Percentiles rank a stretch among this genome's conserved stretches.
These are phyloP conservation scores for Nettapus auritus DNA, from an alignment of 2,113 vertebrate genomes.

Conservation along the genomic window DNA sequence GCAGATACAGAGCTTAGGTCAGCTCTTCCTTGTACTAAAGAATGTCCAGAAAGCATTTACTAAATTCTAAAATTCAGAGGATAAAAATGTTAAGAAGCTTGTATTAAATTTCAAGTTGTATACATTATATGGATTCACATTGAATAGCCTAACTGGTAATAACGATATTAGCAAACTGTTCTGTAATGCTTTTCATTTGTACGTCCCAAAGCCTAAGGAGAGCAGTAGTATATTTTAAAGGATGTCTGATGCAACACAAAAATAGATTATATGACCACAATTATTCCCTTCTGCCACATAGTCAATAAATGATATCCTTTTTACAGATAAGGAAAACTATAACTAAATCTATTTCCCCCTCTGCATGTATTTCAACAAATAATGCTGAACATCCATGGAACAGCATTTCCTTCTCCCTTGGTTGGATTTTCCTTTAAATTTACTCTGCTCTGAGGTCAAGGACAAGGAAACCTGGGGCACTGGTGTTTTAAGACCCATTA, in stretches of 20 bases:
- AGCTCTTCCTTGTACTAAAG: background rate
- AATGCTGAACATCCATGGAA: background rate
- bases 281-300: background rate
- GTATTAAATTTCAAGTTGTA: background rate
- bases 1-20: background rate
- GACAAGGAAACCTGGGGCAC: slow-evolving; percentile 1
- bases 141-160: background rate
- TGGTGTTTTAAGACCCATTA: slow-evolving; percentile 50
- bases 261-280: background rate
- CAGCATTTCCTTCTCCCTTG: background rate
- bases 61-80: background rate
- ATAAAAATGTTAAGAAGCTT: background rate
- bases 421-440: background rate
- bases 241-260: background rate
- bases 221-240: background rate
- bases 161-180: background rate
- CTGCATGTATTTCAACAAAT: background rate
- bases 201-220: background rate
- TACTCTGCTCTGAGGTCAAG: slow-evolving; percentile 38
- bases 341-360: background rate
- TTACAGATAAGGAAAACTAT: background rate
- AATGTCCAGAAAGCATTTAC: background rate
- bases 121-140: background rate
- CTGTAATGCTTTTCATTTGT: background rate
- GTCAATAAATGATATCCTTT: background rate